These are phyloP conservation scores for Synergus umbraculus DNA, from an alignment of 2,888 invertebrate genomes.

Conservation along the genomic window DNA sequence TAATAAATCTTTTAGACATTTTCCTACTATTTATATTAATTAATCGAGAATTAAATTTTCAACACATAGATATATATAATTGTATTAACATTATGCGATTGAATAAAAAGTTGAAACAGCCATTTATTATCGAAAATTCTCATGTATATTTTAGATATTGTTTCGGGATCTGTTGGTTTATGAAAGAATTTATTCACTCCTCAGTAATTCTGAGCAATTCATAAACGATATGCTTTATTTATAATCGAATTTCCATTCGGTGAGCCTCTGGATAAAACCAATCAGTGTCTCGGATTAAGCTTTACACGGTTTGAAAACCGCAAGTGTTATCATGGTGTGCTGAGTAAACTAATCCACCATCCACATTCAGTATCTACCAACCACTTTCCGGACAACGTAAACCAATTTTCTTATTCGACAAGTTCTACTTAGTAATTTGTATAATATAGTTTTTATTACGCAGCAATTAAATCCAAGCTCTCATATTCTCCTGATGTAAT, in stretches of 20 bases:
- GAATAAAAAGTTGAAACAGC: background rate
- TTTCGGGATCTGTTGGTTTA: background rate
- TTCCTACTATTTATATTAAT: too few species aligned
- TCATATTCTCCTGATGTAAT: background rate
- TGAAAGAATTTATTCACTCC: background rate
- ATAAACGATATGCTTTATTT: constrained; percentile 9
- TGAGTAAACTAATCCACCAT: constrained; percentile 8
- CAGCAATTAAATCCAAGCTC: background rate
- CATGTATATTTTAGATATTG: too few species aligned
- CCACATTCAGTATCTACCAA: constrained; percentile 11
- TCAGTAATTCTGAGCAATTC: background rate
- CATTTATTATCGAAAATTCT: background rate
- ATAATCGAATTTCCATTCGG: constrained; percentile 24
- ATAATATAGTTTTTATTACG: background rate
- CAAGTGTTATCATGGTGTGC: constrained; percentile 15
- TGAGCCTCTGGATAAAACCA: constrained; percentile 14
- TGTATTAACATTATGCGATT: background rate
- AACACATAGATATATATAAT: too few species aligned
- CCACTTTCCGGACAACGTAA: constrained; percentile 13
- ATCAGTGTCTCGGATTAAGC: constrained; percentile 29
- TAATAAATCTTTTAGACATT: background rate
- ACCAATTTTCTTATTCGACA: constrained; percentile 10
- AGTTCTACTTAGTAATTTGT: background rate
- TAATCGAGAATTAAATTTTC: too few species aligned
- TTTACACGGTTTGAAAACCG: constrained; percentile 32